Evolutionary conservation across 2,113 vertebrate species (phyloP).

Genomic region (Prunella himalayana): DNA sequence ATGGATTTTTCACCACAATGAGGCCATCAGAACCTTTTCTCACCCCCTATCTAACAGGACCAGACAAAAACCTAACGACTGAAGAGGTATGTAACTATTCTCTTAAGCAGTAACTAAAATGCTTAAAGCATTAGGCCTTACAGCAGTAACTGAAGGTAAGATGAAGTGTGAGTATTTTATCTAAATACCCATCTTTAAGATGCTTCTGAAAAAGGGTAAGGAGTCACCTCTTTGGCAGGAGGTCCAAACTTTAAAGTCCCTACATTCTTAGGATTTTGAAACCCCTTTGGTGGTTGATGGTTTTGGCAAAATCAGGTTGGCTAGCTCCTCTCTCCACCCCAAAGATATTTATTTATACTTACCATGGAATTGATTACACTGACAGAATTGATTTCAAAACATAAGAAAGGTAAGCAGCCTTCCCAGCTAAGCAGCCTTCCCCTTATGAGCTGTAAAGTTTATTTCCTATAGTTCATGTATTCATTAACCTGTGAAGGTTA

Average conservation of each 20-base stretch:
- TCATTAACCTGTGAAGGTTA: not conserved
- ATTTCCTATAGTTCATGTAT: not conserved
- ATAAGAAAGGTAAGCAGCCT: not conserved
- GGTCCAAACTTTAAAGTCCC: not conserved
- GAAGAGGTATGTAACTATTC: slow-evolving; percentile 75
- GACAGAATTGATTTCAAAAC: not conserved
- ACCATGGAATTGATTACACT: not conserved
- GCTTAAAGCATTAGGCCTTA: not conserved
- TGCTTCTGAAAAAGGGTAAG: not conserved
- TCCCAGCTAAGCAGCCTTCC: not conserved
- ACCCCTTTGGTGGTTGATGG: not conserved
- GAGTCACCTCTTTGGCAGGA: not conserved
- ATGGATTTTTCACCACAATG: slow-evolving; percentile 87
- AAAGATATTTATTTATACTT: not conserved
- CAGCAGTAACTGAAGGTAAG: not conserved
- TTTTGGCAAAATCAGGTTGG: not conserved
- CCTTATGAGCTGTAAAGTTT: not conserved
- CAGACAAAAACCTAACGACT: slow-evolving; percentile 86
- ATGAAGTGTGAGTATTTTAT: not conserved
- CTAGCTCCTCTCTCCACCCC: not conserved
- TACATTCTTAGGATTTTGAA: not conserved
- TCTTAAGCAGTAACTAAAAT: not conserved
- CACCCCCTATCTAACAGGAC: slow-evolving; percentile 79
- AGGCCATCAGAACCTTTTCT: slow-evolving; percentile 88
- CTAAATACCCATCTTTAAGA: not conserved